phyloP scores from a whole-genome alignment of 2,113 vertebrate species.

The Barnardius zonarius region DNA sequence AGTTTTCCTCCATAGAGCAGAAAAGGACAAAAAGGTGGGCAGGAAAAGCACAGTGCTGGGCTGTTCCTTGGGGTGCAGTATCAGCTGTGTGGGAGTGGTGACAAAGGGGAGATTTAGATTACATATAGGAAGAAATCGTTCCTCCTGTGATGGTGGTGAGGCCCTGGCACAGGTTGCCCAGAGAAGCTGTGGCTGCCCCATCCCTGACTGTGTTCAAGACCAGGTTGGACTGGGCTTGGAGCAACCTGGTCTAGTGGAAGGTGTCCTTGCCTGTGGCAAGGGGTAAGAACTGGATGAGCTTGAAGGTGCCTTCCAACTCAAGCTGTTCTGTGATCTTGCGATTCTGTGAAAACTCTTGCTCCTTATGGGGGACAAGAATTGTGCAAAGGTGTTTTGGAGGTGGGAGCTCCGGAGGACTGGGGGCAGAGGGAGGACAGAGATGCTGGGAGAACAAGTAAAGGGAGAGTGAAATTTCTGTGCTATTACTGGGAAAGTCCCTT shows the following conservation, averaged over 20 bases:
- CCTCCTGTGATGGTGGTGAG: not conserved
- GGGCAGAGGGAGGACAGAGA: accelerated
- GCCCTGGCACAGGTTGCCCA: not conserved
- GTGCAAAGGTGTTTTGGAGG: not conserved
- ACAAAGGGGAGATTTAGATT: not conserved
- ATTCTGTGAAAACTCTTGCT: not conserved
- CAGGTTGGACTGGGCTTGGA: not conserved
- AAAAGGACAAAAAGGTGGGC: not conserved
- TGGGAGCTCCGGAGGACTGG: not conserved
- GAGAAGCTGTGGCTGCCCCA: not conserved
- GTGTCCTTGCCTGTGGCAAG: not conserved
- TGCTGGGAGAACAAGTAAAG: not conserved
- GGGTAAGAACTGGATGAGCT: not conserved
- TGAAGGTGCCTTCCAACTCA: not conserved
- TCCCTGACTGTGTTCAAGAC: not conserved
- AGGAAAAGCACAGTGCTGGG: not conserved
- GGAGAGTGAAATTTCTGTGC: not conserved
- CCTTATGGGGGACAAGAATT: not conserved
- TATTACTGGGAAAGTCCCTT: not conserved
- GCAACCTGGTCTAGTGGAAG: not conserved
- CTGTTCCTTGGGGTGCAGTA: not conserved
- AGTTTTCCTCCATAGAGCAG: not conserved
- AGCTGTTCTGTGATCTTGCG: not conserved
- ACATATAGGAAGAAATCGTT: not conserved
- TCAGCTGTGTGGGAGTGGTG: not conserved